phyloP scores from a whole-genome alignment of 1,140 invertebrate genomes.

The Diorhabda carinulata region DNA sequence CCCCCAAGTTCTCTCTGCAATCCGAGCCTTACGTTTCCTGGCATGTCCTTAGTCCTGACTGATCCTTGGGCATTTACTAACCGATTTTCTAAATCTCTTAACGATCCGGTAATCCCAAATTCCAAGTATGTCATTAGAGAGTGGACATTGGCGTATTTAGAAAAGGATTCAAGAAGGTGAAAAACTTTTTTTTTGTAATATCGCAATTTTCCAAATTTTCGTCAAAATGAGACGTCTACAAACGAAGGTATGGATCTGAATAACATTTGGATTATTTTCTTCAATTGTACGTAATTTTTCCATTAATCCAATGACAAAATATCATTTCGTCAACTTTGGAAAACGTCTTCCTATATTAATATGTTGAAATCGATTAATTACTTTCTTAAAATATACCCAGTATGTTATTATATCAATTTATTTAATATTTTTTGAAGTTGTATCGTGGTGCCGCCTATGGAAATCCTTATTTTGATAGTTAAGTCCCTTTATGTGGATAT shows the following conservation, averaged over 20 bases:
- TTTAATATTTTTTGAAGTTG: neutral
- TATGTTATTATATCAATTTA: neutral
- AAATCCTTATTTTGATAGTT: neutral
- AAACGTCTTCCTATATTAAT: too few relatives aligned
- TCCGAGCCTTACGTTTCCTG: neutral
- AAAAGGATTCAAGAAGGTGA: too few relatives aligned
- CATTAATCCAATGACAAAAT: too few relatives aligned
- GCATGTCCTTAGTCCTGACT: conserved; percentile 20
- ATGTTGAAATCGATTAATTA: neutral
- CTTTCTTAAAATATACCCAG: neutral
- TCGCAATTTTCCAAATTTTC: too few relatives aligned
- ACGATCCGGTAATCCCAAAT: conserved; percentile 1
- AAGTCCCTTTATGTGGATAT: neutral
- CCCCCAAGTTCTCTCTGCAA: neutral
- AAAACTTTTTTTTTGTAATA: too few relatives aligned
- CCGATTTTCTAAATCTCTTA: conserved; percentile 25
- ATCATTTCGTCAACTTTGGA: too few relatives aligned
- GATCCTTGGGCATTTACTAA: conserved; percentile 33
- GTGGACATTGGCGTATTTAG: neutral
- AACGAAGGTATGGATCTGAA: too few relatives aligned
- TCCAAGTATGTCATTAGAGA: neutral
- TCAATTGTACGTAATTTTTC: too few relatives aligned
- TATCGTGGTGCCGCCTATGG: neutral
- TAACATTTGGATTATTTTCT: too few relatives aligned
- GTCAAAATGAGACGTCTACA: too few relatives aligned